Evolutionary conservation across 1,140 invertebrate genomes (phyloP), one percentile per base, ranked within the genome.

Genomic region (Frieseomelitta varia): DNA sequence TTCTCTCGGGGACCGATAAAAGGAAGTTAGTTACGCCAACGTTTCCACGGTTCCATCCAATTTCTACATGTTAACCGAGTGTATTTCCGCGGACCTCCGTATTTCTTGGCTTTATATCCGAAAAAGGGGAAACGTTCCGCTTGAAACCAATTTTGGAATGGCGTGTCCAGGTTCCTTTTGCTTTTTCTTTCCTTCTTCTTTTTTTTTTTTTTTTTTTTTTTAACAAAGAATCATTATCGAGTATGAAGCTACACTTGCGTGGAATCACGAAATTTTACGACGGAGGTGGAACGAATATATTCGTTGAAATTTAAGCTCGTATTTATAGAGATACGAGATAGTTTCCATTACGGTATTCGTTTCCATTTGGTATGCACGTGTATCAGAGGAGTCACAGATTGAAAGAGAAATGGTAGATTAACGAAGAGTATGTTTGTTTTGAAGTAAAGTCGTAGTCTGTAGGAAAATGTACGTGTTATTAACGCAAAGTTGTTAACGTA

Each of bases 11-110:
- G 21, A 1, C n/a, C 17, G 72, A 74, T 65, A 81, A 65, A 74
- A 81, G 71, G 71, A 81, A 74, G 69, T 81, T 63, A 69, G 67
- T 79, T 79, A 79, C 61, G 58, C 15, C 51, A 69, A 2, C 24
- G 55, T 80, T 47, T 80, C 67, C 68, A 73, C 71, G 14, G 27
- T 82, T 76, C 72, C 80, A 76, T 68, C 53, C 58, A 82, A 82
- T 82, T 82, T 65, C 71, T 55, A 73, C 19, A 63, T 63, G 10
- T 39, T 34, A 72, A 72, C 79, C 68, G 58, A n/a, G 14, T 53
- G 21, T 73, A 69, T 79, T 47, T 21, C 24, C 27, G 55, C 55
- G 39, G 1, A 21, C 17, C 34, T 65, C 65, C 71, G 21, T 81
- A 81, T 63, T 63, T 73, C 55, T 27, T 63, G 21, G 55, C n/a